Evolutionary conservation across 2,888 invertebrate species (phyloP), one percentile per base, ranked within the genome.

Genomic region (Aspidiotus rigidus): DNA sequence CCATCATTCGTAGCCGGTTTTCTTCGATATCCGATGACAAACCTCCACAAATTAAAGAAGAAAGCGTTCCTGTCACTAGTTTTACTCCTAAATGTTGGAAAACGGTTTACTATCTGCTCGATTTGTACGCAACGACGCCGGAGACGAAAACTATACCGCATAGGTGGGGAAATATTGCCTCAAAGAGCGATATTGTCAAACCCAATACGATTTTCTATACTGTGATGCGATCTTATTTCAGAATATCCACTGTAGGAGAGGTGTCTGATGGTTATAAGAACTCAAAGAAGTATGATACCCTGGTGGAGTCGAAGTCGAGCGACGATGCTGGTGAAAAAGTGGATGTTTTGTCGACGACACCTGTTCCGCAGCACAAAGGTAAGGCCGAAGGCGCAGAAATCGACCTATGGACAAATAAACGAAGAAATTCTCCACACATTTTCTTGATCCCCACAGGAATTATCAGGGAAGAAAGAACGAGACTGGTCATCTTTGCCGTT

Each of bases 101-200:
- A 76, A 96, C 93, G 0, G 88, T 97, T 73, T 94, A 93, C 78
- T 88, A 93, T 77, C 82, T 97, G 72, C 80, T 97, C 69, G 93
- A 96, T 76, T 79, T 96, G 64, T 97, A 97, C 77, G 93, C 94
- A 7, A 92, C 90, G 62, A 90, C 93, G 86, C 94, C 96, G 0
- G 95, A 95, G 77, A 91, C 93, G 0, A 95, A 95, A 79, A 95
- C 93, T 0, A 89, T 95, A 59, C 86, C 87, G 42, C 89, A 90
- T 77, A 82, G 87, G 82, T 83, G 72, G 72, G 72, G 69, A 17
- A 15, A 42, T 49, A 13, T 49, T 49, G 11, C n/a, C 49, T 11
- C n/a, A 6, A 49, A 49, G 49, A 49, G n/a, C 11, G 49, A 11
- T 49, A 49, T 13, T 6, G 10, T 49, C 44, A 28, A 16, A 15